Evolutionary conservation across 2,888 invertebrate species (phyloP), one percentile per base, ranked within the genome.

Genomic region (Hemistola chrysoprasaria): DNA sequence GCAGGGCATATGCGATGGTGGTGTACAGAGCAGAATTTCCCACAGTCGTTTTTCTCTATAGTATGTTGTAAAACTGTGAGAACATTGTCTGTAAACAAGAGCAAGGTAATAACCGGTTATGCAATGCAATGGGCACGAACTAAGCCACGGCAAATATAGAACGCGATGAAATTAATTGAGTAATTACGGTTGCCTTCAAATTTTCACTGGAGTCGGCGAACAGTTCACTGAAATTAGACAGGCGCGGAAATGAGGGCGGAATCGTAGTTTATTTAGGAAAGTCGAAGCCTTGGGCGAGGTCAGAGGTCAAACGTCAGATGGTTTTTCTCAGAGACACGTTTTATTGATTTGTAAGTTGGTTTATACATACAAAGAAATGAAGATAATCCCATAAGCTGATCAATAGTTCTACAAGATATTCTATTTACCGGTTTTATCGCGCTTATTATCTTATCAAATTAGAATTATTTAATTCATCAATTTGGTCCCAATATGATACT

Each of bases 101-200:
- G 72, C 73, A 65, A 65, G 71, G 68, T 72, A 76, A 76, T 71
- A 75, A 79, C 71, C 63, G 59, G 76, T 79, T 78, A 72, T 74
- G 78, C 69, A 80, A 78, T 56, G 54, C 56, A 71, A 65, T 63
- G 61, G 62, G 65, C 74, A 56, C 64, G 61, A 68, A 62, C 64
- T 62, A 59, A 68, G 61, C 63, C 61, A 53, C 59, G 56, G 54
- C 53, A 48, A 47, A 51, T 57, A 38, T 11, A 49, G 54, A 48
- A 56, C 52, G 22, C 59, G 56, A 62, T 65, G 59, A 65, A 71
- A 72, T 72, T 77, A 71, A 74, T 78, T 73, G 70, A 73, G 71
- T 71, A 65, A 80, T 76, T 77, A 71, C 48, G 53, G 62, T 63
- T 59, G 59, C 53, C 67, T 62, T 65, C 54, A 55, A 68, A 61